A percentile compares a stretch with the other conserved stretches of the same genome.
Evolutionary conservation across 2,888 invertebrate species (phyloP).

Genomic region (Julus scandinavius): DNA sequence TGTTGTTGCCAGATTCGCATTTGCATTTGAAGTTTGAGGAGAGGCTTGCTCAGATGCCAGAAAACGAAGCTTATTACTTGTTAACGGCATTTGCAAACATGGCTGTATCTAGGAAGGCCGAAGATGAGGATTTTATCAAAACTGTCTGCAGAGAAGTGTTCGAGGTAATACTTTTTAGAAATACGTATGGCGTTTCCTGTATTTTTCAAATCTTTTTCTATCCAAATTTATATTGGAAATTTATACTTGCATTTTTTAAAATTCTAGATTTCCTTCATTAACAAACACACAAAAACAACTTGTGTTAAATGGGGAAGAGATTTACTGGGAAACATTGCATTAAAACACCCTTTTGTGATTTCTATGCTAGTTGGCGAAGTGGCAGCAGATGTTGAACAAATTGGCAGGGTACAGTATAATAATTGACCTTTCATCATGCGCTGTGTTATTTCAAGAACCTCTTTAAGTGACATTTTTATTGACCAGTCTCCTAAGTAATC

Average conservation of each 20-base stretch:
- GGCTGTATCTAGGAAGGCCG: conserved; percentile 74
- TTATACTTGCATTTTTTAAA: background rate
- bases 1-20: conserved; percentile 53
- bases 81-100: conserved; percentile 83
- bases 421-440: background rate
- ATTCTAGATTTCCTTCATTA: conserved; percentile 78
- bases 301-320: conserved; percentile 81
- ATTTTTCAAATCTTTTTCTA: conserved; percentile 73
- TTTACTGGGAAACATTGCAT: conserved; percentile 76
- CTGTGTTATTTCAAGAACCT: background rate
- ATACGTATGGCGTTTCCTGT: conserved; percentile 66
- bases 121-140: conserved; percentile 75
- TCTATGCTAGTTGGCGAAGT: conserved; percentile 72
- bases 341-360: conserved; percentile 76
- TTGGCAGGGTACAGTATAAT: conserved; percentile 55
- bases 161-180: conserved; percentile 69
- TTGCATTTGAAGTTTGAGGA: conserved; percentile 72
- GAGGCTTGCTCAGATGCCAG: conserved; percentile 73
- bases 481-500: no score
- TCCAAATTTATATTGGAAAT: background rate
- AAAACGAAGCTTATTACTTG: conserved; percentile 80
- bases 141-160: conserved; percentile 76
- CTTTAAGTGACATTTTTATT: no score
- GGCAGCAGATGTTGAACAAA: conserved; percentile 50
- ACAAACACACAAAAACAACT: conserved; percentile 75